These are phyloP conservation scores for Sebastes itinus DNA, from an alignment of 2,797 vertebrate genomes.

Conservation along the genomic window DNA sequence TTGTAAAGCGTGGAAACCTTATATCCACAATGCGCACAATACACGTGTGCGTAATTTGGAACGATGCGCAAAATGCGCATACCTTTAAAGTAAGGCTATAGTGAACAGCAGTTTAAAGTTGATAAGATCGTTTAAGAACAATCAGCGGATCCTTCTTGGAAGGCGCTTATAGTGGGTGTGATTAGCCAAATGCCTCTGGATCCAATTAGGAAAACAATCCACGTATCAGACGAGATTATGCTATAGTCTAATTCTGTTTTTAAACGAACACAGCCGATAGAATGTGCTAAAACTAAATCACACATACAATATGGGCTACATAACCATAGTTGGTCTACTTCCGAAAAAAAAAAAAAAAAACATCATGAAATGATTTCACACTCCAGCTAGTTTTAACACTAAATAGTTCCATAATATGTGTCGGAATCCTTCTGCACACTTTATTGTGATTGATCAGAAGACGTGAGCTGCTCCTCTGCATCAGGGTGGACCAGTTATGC, in stretches of 20 bases:
- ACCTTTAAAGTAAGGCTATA: not conserved
- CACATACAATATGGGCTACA: not conserved
- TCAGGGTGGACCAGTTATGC: conserved; percentile 51
- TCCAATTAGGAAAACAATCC: conserved; percentile 74
- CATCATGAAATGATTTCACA: not conserved
- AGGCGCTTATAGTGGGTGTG: conserved; percentile 71
- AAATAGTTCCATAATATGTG: not conserved
- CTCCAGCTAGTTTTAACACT: not conserved
- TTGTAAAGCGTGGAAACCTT: not conserved
- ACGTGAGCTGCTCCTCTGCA: conserved; percentile 44
- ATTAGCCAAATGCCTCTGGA: conserved; percentile 71
- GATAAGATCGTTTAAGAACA: conserved; percentile 43
- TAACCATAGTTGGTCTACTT: not conserved
- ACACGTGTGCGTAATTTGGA: conserved; percentile 28
- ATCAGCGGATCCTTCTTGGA: conserved; percentile 43
- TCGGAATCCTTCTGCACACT: conserved; percentile 13
- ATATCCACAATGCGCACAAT: not conserved
- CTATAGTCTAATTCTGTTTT: conserved; percentile 41
- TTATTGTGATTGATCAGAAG: conserved; percentile 35
- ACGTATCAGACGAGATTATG: conserved; percentile 66
- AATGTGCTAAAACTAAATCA: not conserved
- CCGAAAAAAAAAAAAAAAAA: not conserved
- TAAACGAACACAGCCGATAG: conserved; percentile 14
- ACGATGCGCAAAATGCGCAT: not conserved
- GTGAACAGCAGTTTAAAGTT: conserved; percentile 56